Evolutionary conservation across 2,113 vertebrate genomes (phyloP).

Genomic region (Pomatorhinus ruficollis): DNA sequence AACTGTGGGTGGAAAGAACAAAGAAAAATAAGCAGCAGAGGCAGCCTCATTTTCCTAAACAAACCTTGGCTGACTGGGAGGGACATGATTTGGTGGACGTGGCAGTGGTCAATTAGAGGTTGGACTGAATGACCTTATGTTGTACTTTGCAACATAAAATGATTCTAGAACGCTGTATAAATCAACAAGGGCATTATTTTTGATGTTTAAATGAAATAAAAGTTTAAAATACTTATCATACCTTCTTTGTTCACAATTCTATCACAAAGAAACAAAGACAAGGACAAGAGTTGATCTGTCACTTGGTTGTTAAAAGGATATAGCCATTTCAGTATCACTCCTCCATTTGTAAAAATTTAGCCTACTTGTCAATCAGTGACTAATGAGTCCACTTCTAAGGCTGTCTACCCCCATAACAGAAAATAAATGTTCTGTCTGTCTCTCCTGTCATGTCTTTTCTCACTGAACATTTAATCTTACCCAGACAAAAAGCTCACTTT

Average conservation of each 20-base stretch:
- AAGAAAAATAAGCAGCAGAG: background rate
- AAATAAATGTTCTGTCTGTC: background rate
- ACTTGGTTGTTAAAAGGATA: background rate
- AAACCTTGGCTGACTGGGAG: background rate
- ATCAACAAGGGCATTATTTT: background rate
- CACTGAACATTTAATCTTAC: background rate
- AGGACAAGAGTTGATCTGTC: background rate
- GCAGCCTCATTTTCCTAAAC: background rate
- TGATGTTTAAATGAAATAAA: background rate
- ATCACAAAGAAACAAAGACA: background rate
- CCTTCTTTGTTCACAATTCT: background rate
- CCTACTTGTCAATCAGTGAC: background rate
- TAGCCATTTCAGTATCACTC: background rate
- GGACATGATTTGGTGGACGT: background rate
- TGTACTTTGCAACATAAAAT: background rate
- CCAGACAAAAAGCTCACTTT: background rate
- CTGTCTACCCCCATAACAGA: background rate
- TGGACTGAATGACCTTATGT: background rate
- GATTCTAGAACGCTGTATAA: background rate
- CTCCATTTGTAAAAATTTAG: background rate
- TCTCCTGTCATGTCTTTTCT: background rate
- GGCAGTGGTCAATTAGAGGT: background rate
- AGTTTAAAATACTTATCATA: background rate
- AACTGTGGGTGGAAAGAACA: background rate
- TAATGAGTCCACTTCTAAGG: background rate